Evolutionary conservation across 1,140 invertebrate genomes (phyloP).

Genomic region (Drosophila navojoa): DNA sequence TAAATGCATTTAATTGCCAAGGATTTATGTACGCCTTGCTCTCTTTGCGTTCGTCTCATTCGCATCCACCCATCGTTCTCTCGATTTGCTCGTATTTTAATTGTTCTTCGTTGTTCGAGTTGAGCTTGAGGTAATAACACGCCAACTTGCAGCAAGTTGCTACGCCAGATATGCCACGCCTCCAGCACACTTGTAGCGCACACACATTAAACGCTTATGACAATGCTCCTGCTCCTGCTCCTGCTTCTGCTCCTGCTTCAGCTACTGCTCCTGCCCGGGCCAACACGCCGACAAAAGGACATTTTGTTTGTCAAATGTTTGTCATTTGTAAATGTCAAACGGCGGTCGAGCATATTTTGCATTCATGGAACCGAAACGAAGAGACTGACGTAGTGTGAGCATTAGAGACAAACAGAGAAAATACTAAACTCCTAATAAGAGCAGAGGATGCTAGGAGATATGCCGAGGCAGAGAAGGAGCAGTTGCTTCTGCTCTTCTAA

Average conservation of each 20-base stretch:
- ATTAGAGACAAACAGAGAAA: neutral
- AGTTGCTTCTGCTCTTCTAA: neutral
- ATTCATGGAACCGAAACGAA: conserved; percentile 31
- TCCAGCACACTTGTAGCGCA: conserved; percentile 21
- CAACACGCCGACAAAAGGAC: conserved; percentile 31
- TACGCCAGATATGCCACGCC: conserved; percentile 46
- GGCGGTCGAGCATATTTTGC: conserved; percentile 81
- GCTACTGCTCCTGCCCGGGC: no score
- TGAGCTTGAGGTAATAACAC: conserved; percentile 20
- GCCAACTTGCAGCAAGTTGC: conserved; percentile 17
- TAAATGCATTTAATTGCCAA: conserved; percentile 60
- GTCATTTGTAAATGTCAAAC: conserved; percentile 83
- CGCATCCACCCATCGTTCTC: neutral
- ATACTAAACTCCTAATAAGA: conserved; percentile 17
- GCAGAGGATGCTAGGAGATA: neutral
- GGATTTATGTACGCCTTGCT: conserved; percentile 22
- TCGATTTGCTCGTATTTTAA: conserved; percentile 10
- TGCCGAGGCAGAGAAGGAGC: neutral
- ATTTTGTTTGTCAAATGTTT: conserved; percentile 82
- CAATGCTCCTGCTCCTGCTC: conserved; percentile 27
- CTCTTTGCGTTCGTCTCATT: neutral
- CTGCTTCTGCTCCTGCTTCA: no score
- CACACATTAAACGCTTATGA: conserved; percentile 66
- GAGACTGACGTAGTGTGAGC: neutral
- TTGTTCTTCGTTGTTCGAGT: conserved; percentile 45